Conservation (phyloP, 2,113 vertebrate genomes). For the Empidonax alnorum region DNA sequence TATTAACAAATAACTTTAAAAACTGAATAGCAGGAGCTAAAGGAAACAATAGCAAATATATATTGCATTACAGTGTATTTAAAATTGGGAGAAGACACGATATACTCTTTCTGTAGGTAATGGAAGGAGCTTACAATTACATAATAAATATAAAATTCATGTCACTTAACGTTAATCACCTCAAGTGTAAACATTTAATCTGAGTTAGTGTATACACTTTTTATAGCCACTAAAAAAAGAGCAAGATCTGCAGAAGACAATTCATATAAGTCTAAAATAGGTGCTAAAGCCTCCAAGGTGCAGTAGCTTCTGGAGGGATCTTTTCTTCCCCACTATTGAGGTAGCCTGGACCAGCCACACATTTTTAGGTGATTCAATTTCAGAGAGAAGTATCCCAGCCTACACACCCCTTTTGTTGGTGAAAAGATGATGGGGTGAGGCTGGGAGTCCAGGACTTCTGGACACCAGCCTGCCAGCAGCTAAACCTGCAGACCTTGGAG, state of each 20-base stretch:
- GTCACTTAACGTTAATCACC: neutral
- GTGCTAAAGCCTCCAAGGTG: neutral
- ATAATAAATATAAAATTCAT: neutral
- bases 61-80: neutral
- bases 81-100: neutral
- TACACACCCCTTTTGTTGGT: neutral
- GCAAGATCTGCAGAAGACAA: neutral
- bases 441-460: neutral
- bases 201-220: neutral
- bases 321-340: neutral
- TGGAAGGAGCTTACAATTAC: neutral
- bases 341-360: neutral
- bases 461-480: neutral
- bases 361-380: neutral
- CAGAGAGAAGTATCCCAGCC: neutral
- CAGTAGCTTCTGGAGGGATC: neutral
- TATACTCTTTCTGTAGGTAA: neutral
- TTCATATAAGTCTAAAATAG: neutral
- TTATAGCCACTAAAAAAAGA: neutral
- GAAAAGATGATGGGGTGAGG: neutral
- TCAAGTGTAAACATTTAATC: neutral
- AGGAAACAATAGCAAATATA: neutral
- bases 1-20: neutral
- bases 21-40: neutral
- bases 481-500: rapidly evolving